phyloP scores from a whole-genome alignment of 1,140 invertebrate species.

The Leptinotarsa lineolata region DNA sequence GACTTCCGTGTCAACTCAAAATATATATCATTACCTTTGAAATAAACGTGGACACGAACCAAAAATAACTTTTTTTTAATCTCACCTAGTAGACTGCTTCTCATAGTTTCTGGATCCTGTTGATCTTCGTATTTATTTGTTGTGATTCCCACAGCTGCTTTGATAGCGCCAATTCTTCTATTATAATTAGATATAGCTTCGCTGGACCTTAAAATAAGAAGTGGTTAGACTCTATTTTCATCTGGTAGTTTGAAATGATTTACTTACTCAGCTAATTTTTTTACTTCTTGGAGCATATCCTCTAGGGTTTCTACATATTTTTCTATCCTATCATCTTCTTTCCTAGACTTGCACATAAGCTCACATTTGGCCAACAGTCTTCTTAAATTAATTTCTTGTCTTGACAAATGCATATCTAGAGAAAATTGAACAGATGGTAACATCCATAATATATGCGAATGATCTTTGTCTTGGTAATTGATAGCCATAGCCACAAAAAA shows the following conservation, averaged over 20 bases:
- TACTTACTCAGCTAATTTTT: slow-evolving; percentile 64
- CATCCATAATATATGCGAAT: too few species aligned
- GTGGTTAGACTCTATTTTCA: slow-evolving; percentile 12
- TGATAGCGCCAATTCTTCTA: slow-evolving; percentile 40
- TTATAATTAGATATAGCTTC: slow-evolving; percentile 42
- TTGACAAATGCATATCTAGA: slow-evolving; percentile 53
- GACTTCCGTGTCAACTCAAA: slow-evolving; percentile 4
- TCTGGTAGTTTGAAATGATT: not conserved
- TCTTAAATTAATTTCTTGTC: slow-evolving; percentile 74
- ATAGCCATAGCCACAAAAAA: too few species aligned
- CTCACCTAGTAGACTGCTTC: slow-evolving; percentile 45
- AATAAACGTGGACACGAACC: not conserved
- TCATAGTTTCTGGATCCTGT: slow-evolving; percentile 38
- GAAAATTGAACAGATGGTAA: too few species aligned
- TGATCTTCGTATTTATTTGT: slow-evolving; percentile 41
- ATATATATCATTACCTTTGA: slow-evolving; percentile 12
- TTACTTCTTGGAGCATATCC: slow-evolving; percentile 70
- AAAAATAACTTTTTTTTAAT: not conserved
- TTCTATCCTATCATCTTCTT: slow-evolving; percentile 70
- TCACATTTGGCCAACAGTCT: slow-evolving; percentile 72
- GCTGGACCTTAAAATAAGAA: slow-evolving; percentile 33
- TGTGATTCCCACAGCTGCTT: slow-evolving; percentile 38
- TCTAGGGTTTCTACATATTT: slow-evolving; percentile 72
- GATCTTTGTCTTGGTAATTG: too few species aligned
- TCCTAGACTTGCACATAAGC: slow-evolving; percentile 70